A percentile compares a stretch with the other conserved stretches of the same genome.
Conservation (phyloP, 2,113 vertebrate genomes). For the Zapus hudsonius region DNA sequence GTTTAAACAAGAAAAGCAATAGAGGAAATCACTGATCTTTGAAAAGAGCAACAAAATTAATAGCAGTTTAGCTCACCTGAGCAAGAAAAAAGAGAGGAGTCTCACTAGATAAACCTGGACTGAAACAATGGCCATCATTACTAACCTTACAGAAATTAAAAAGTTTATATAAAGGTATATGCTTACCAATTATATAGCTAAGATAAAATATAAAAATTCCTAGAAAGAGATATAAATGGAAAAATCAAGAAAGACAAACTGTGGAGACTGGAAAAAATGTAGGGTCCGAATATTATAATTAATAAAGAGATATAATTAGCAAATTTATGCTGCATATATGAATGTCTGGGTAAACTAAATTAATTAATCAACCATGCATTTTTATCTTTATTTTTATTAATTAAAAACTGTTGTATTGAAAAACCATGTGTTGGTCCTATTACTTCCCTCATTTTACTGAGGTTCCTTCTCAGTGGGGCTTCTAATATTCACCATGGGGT, state of each 20-base stretch:
- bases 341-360: too few species aligned
- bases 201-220: neutral
- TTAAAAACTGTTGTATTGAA: too few species aligned
- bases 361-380: too few species aligned
- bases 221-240: neutral
- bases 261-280: neutral
- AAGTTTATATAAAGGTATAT: neutral
- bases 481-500: too few species aligned
- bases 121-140: neutral
- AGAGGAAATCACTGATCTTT: neutral
- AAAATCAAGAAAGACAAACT: conserved; percentile 5
- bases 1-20: neutral
- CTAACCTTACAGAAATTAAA: neutral
- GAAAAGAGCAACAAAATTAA: neutral
- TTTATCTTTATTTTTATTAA: neutral
- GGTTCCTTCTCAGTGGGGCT: too few species aligned
- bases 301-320: neutral
- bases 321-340: neutral
- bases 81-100: neutral
- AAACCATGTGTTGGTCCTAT: too few species aligned
- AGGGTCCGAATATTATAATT: neutral
- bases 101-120: neutral
- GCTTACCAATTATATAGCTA: neutral
- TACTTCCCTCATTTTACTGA: too few species aligned
- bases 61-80: neutral